Percentiles rank a stretch among this genome's conserved stretches.
These are phyloP conservation scores for Brachymystax lenok DNA, from an alignment of 2,797 vertebrate species.

Conservation along the genomic window DNA sequence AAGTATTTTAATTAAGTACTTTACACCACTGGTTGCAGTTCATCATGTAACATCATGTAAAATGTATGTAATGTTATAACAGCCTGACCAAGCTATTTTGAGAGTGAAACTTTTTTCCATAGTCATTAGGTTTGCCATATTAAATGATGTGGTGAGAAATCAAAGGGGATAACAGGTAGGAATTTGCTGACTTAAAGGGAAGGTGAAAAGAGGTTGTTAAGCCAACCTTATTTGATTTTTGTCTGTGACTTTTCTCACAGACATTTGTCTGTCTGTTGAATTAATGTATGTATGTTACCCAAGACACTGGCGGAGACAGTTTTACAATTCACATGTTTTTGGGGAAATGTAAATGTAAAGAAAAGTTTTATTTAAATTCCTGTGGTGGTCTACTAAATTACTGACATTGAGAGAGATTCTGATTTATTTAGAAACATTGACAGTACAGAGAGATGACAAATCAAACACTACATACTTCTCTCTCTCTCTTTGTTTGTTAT, in stretches of 20 bases:
- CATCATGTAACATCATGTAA: background rate
- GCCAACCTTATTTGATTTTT: conserved; percentile 23
- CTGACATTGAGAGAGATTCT: conserved; percentile 21
- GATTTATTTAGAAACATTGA: conserved; percentile 12
- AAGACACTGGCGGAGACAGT: too few species aligned
- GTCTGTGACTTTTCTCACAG: background rate
- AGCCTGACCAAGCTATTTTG: conserved; percentile 6
- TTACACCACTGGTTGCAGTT: background rate
- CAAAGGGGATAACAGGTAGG: background rate
- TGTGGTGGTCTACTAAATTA: conserved; percentile 30
- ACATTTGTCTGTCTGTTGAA: conserved; percentile 12
- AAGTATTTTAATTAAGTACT: background rate
- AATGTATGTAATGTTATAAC: background rate
- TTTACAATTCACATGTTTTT: conserved; percentile 7
- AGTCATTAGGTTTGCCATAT: conserved; percentile 5
- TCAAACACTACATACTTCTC: background rate
- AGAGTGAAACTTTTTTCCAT: background rate
- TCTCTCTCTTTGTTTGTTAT: conserved; percentile 7
- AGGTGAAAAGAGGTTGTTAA: conserved; percentile 14
- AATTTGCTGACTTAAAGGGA: conserved; percentile 24
- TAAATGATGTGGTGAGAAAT: background rate
- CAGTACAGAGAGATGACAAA: conserved; percentile 4
- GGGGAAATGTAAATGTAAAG: conserved; percentile 26
- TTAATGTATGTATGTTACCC: conserved; percentile 8
- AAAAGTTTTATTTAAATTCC: conserved; percentile 36